A percentile compares a stretch with the other conserved stretches of the same genome.
These are phyloP conservation scores for Thryonomys swinderianus DNA, from an alignment of 2,113 vertebrate genomes.

Conservation along the genomic window DNA sequence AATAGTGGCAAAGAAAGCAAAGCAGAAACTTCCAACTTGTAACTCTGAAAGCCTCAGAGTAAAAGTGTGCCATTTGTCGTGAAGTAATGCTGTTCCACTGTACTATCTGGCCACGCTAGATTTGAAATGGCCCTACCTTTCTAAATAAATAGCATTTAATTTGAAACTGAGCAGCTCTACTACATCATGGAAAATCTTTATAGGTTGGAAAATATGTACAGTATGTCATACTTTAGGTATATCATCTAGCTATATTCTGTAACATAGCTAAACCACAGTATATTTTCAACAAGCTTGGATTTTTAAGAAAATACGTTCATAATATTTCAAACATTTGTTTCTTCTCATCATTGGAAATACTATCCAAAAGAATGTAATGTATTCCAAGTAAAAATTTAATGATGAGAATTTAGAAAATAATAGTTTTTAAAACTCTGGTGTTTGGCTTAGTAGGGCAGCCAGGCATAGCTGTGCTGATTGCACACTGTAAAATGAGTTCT, in stretches of 20 bases:
- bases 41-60: conserved; percentile 52
- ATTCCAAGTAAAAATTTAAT: conserved; percentile 53
- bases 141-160: conserved; percentile 66
- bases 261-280: conserved; percentile 39
- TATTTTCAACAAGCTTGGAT: conserved; percentile 16
- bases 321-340: conserved; percentile 52
- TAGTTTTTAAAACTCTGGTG: background rate
- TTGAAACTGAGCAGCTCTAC: conserved; percentile 62
- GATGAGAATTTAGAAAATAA: conserved; percentile 42
- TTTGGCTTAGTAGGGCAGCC: background rate
- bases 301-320: conserved; percentile 60
- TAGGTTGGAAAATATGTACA: conserved; percentile 74
- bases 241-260: conserved; percentile 57
- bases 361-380: conserved; percentile 51
- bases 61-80: background rate
- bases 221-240: conserved; percentile 54
- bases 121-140: conserved; percentile 56
- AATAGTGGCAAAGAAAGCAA: background rate
- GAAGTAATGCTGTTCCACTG: background rate
- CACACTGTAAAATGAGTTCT: background rate
- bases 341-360: conserved; percentile 53
- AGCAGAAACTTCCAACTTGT: conserved; percentile 29
- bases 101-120: background rate
- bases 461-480: background rate
- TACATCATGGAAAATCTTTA: conserved; percentile 76